Conservation (phyloP, 2,797 vertebrate species). For the Vireo griseus region DNA sequence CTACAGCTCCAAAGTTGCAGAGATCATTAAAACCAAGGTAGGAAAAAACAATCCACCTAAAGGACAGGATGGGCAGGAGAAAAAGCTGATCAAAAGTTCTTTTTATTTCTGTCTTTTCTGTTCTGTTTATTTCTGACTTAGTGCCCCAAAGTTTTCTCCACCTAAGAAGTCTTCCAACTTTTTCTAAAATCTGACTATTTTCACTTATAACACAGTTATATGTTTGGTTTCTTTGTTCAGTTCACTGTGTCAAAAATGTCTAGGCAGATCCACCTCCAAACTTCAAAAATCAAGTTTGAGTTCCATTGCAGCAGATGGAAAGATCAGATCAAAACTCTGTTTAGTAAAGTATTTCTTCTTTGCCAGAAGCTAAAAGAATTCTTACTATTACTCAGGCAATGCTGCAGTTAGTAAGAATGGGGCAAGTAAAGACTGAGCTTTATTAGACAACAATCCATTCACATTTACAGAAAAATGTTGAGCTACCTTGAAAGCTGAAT, state of each 20-base stretch:
- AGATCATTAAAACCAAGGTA: background rate
- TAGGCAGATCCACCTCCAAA: background rate
- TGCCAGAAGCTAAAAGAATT: background rate
- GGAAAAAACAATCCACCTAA: background rate
- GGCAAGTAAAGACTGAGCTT: background rate
- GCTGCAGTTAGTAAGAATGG: background rate
- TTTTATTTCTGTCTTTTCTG: background rate
- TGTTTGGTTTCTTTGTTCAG: background rate
- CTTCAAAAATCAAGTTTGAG: background rate
- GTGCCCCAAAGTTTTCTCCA: background rate
- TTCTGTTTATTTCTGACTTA: background rate
- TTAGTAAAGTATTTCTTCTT: background rate
- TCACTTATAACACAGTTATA: background rate
- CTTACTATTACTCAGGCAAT: background rate
- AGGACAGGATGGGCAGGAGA: rapidly evolving
- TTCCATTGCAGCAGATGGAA: background rate
- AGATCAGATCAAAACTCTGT: background rate
- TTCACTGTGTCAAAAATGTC: background rate
- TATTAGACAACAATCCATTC: background rate
- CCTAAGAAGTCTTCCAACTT: background rate
- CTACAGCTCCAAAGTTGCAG: background rate
- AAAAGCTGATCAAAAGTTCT: background rate
- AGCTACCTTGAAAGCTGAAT: background rate
- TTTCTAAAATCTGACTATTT: background rate
- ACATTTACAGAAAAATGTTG: background rate